Evolutionary conservation across 2,888 invertebrate genomes (phyloP), one percentile per base, ranked within the genome.

Genomic region (Teleiodes luculella): DNA sequence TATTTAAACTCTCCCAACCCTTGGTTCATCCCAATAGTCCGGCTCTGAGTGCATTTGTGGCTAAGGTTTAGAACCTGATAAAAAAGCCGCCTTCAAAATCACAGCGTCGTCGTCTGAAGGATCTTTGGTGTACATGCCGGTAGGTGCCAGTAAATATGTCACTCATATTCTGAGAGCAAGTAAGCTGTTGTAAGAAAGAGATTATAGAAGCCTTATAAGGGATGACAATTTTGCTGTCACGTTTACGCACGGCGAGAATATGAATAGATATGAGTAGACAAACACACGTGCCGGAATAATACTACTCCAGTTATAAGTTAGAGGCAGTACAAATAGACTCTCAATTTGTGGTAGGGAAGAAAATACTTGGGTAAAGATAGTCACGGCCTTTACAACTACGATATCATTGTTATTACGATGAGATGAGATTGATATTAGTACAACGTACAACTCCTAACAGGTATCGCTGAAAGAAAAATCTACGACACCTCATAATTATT

Each of bases 191-290:
- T 43, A 43, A 43, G 28, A 28, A 43, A 7, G 43, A 7, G 43
- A 43, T 43, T 43, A 43, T 13, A 28, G 43, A 43, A 43, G 28
- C 43, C 43, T 43, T 43, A 43, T 43, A 43, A n/a, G 13, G 43
- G 43, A 43, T 13, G 43, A n/a, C n/a, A 43, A 43, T 43, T 43
- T 43, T 43, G 24, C 24, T 13, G 43, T 43, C 43, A 43, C 43
- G 13, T 10, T 43, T 20, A n/a, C n/a, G n/a, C 18, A 43, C 13
- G n/a, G 41, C 24, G 5, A 10, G 24, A 24, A 3, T 20, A 28
- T 6, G 8, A 43, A 28, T 43, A 43, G 20, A 13, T n/a, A 28
- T 28, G 24, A 28, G 24, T 18, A 43, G 18, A 20, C 6, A 24
- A 3, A 24, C 3, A 24, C 24, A 24, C 24, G 6, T 24, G 24